phyloP scores from a whole-genome alignment of 2,888 invertebrate species.

The Psylliodes chrysocephalus region DNA sequence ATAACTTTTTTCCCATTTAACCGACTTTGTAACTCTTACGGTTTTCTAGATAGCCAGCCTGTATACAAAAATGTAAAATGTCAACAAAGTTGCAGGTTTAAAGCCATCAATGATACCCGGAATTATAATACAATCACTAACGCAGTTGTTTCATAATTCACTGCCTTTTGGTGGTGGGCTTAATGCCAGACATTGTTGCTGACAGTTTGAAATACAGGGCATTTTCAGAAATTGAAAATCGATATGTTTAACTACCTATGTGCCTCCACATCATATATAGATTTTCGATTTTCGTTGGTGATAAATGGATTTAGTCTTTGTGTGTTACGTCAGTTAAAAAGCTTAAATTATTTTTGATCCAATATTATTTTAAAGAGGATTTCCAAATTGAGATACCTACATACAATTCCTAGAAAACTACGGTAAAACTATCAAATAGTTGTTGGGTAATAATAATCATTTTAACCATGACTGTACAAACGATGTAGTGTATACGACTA shows the following conservation, averaged over 20 bases:
- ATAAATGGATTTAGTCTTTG: neutral
- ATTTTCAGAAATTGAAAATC: slow-evolving; percentile 21
- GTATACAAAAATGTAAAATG: too few species aligned
- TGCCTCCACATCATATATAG: neutral
- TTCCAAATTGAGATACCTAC: too few species aligned
- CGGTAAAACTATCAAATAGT: too few species aligned
- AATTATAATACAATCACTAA: neutral
- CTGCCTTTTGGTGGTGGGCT: neutral
- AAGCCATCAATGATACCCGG: neutral
- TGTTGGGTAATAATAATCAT: too few species aligned
- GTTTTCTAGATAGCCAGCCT: too few species aligned
- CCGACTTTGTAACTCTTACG: too few species aligned
- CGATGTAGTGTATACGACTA: too few species aligned
- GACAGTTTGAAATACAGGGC: slow-evolving; percentile 24
- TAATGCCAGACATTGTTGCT: slow-evolving; percentile 16
- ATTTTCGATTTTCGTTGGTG: slow-evolving; percentile 8
- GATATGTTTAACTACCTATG: slow-evolving; percentile 17
- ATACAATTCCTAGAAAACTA: too few species aligned
- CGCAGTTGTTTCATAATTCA: neutral
- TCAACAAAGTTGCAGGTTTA: neutral
- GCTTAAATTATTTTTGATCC: neutral
- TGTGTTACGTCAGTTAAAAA: neutral
- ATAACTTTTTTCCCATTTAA: too few species aligned
- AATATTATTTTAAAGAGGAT: too few species aligned
- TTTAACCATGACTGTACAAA: too few species aligned